Conservation (phyloP, 2,797 vertebrate genomes). For the Pyrocephalus nanus region DNA sequence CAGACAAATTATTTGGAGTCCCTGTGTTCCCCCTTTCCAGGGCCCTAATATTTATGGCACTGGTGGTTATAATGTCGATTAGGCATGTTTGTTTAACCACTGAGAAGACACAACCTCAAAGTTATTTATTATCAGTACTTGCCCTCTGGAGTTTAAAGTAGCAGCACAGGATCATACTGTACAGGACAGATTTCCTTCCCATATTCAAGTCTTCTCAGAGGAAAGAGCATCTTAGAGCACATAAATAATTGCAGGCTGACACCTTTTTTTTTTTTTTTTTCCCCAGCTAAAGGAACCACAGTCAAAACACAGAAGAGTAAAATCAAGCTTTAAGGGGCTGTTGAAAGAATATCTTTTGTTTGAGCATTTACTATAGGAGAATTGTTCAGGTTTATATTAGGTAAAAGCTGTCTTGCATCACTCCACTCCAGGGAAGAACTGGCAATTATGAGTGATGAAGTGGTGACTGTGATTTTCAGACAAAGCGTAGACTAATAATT, state of each 20-base stretch:
- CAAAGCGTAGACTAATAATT: neutral
- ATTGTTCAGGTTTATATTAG: neutral
- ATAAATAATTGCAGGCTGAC: neutral
- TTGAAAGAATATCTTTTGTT: neutral
- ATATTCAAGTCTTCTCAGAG: neutral
- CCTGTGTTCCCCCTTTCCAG: neutral
- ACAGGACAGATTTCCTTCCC: neutral
- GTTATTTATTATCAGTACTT: neutral
- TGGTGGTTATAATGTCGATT: neutral
- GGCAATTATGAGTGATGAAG: neutral
- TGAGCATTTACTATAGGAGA: neutral
- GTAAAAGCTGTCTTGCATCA: neutral
- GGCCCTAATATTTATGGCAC: neutral
- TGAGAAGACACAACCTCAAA: neutral
- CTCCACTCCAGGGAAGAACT: neutral
- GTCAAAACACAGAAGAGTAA: neutral
- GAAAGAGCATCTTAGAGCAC: neutral
- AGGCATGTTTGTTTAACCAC: neutral
- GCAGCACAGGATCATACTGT: neutral
- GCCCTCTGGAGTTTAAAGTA: neutral
- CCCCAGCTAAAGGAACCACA: neutral
- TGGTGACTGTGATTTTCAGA: neutral
- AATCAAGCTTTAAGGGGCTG: neutral
- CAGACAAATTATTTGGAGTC: neutral
- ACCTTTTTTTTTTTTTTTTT: neutral